phyloP scores from a whole-genome alignment of 30 jellyfish, hydroid and myxozoan genomes.

The Aurelia coerulea region DNA sequence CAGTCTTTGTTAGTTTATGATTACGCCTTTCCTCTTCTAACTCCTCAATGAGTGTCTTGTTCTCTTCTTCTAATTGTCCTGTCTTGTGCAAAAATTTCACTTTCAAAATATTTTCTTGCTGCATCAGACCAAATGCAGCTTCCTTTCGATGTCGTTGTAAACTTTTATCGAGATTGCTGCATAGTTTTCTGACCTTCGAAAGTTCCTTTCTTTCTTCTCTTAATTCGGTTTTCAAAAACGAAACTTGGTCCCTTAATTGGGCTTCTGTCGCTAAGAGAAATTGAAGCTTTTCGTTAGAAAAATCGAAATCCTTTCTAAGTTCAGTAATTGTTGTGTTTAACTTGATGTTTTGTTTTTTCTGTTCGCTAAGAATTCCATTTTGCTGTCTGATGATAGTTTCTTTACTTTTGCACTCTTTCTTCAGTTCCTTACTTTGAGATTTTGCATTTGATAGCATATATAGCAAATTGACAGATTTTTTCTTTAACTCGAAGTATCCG shows the following conservation, averaged over 20 bases:
- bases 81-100: constrained; percentile 17
- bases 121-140: neutral
- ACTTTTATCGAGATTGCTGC: neutral
- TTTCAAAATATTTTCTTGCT: constrained; percentile 25
- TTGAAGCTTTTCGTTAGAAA: constrained; percentile 21
- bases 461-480: constrained; percentile 37
- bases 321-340: constrained; percentile 53
- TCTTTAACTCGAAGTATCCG: constrained; percentile 51
- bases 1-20: constrained; percentile 20
- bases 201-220: constrained; percentile 29
- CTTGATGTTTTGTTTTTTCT: constrained; percentile 31
- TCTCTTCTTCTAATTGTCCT: constrained; percentile 34
- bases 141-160: constrained; percentile 4
- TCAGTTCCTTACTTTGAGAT: constrained; percentile 21
- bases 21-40: constrained; percentile 33
- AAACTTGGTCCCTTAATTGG: constrained; percentile 25
- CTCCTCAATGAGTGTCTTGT: constrained; percentile 9
- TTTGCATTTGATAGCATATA: constrained; percentile 47
- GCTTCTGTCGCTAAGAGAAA: constrained; percentile 10
- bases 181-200: constrained; percentile 3
- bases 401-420: constrained; percentile 26
- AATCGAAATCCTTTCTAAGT: constrained; percentile 30
- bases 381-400: constrained; percentile 3
- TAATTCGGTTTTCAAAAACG: constrained; percentile 36
- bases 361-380: constrained; percentile 21